Evolutionary conservation across 1,140 invertebrate species (phyloP).

Genomic region (Macrosteles quadrilineatus): DNA sequence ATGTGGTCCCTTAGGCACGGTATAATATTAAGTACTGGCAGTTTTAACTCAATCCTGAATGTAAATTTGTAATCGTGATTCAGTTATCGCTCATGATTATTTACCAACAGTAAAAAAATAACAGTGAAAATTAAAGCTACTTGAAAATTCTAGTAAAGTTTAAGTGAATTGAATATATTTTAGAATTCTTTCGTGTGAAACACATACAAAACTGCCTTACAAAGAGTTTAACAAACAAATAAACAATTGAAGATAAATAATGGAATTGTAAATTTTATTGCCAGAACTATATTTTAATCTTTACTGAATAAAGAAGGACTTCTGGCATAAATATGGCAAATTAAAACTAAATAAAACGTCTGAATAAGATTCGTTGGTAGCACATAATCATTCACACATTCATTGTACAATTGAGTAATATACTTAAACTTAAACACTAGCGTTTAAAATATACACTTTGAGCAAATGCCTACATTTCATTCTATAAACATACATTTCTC

Average conservation of each 20-base stretch:
- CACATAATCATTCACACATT: neutral
- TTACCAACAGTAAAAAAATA: no score
- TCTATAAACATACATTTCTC: neutral
- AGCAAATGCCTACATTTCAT: neutral
- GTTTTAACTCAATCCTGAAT: no score
- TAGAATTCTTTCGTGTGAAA: no score
- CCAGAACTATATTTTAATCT: neutral
- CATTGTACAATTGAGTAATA: neutral
- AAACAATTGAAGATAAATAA: neutral
- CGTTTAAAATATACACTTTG: neutral
- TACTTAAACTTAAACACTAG: neutral
- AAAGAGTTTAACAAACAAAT: neutral
- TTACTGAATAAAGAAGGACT: neutral
- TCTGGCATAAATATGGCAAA: neutral
- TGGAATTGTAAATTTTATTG: no score
- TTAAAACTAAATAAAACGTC: neutral
- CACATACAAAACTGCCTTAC: no score
- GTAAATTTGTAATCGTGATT: no score
- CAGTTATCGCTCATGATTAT: no score
- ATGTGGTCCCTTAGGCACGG: no score
- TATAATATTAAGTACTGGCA: no score
- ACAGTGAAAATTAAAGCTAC: no score
- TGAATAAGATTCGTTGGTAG: neutral
- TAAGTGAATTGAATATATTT: no score
- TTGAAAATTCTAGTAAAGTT: no score